Evolutionary conservation across 2,113 vertebrate species (phyloP), one percentile per base, ranked within the genome.

Genomic region (Noturus placidus): DNA sequence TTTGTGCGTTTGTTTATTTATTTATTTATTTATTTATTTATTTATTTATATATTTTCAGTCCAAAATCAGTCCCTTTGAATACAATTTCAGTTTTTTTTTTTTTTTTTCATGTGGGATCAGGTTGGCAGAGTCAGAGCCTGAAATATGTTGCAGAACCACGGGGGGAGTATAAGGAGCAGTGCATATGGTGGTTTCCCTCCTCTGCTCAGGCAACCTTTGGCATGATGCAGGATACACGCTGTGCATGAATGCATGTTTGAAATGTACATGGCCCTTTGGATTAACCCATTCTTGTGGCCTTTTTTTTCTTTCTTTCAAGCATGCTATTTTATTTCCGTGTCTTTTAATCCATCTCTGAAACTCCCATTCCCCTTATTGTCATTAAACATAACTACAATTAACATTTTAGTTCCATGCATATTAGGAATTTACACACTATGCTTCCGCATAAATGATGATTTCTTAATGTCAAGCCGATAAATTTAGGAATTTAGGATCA

Each of bases 151-250:
- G 38, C 25, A 65, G 81, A 50, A 50, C 38, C 38, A 65, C 42
- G 3, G 22, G 35, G 19, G 59, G 38, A 30, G 65, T 83, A 83
- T 50, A 42, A 65, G 38, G 4, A 83, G 13, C 61, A 67, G 61
- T 19, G 38, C 81, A 83, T 83, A 83, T 65, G 81, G 13, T 83
- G 38, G 35, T 65, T 83, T 83, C 61, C 81, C 59, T 67, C 9
- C 25, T 83, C 61, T 50, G 42, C 57, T 42, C 9, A 82, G 33
- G 35, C 81, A 65, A 46, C 57, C 81, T 59, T 82, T 82, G 61
- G 38, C 35, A 46, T 63, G 67, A 30, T 83, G 3, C 42, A 30
- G 61, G 17, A 83, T 61, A 27, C 56, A 61, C 19, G 38, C 20
- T 61, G 1, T 14, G 81, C 81, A 65, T 50, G 42, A 46, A 67